Evolutionary conservation across 2,797 vertebrate genomes (phyloP), one percentile per base, ranked within the genome.

Genomic region (Oryzias dopingdopingensis): DNA sequence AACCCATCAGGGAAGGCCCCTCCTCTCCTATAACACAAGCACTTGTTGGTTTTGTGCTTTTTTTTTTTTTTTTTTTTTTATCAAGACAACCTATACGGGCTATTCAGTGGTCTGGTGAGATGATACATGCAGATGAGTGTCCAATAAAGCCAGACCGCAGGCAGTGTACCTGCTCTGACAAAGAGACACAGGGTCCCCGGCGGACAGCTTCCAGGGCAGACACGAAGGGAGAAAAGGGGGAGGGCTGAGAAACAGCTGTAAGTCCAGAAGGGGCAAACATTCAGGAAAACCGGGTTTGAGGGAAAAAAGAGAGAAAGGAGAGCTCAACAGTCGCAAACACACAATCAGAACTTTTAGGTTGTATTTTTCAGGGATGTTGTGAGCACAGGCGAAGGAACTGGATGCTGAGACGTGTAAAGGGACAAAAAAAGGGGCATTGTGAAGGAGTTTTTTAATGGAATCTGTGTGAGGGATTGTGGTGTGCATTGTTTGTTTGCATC

Each of bases 1-100:
- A 90, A 42, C 91, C 94, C 96, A 98, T 98, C 88, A 96, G 91
- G 67, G 96, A 95, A 4, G 96, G 95, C 6, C 96, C 96, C 37
- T 97, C 94, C 85, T 98, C 96, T 73, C 95, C 96, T 98, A 77
- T 6, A 84, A 74, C 51, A 56, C 17, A 49, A 40, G 59, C 51
- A 71, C 57, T 61, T 49, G 23, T 52, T 60, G 3, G 59, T 32
- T 63, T 18, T 14, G 16, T 45, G 13, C 0, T 3, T 13, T 8
- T 2, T 18, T 18, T 18, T 32, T 52, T 24, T 42, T 3, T 13
- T 8, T 2, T 18, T 18, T 18, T 32, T 52, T 24, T 42, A 23
- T 12, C 54, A 5, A 54, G 12, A 20, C 60, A 44, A 43, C 59
- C 23, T 18, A 58, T 37, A 14, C 32, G 56, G 23, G 42, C 14